Conservation (phyloP, 2,113 vertebrate species). For the Channa argus region DNA sequence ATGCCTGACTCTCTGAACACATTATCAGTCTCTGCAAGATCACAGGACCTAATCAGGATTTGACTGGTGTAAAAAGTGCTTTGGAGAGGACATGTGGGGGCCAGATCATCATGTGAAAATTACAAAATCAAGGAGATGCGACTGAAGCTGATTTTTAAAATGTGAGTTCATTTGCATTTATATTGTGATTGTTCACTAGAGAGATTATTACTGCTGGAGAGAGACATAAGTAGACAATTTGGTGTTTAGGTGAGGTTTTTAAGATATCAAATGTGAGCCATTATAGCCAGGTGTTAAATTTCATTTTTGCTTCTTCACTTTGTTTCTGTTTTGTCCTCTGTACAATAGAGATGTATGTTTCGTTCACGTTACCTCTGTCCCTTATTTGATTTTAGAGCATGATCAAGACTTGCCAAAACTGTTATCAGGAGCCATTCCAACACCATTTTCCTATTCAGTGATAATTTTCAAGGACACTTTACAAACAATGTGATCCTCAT, state of each 20-base stretch:
- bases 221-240: slow-evolving; percentile 25
- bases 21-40: slow-evolving; percentile 45
- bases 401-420: slow-evolving; percentile 38
- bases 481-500: slow-evolving; percentile 36
- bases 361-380: not conserved
- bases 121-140: not conserved
- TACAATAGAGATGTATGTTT: slow-evolving; percentile 18
- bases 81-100: not conserved
- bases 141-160: slow-evolving; percentile 22
- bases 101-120: slow-evolving; percentile 10
- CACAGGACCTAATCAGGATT: not conserved
- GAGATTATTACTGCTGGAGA: slow-evolving; percentile 13
- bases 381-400: slow-evolving; percentile 39
- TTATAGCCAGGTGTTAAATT: not conserved
- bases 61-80: slow-evolving; percentile 18
- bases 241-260: not conserved
- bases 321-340: slow-evolving; percentile 17
- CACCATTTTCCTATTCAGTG: not conserved
- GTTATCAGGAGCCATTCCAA: slow-evolving; percentile 14
- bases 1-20: slow-evolving; percentile 6
- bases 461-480: slow-evolving; percentile 46
- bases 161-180: slow-evolving; percentile 35
- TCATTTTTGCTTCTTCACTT: slow-evolving; percentile 9
- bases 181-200: slow-evolving; percentile 15
- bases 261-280: slow-evolving; percentile 16